These are phyloP conservation scores for Hiodon alosoides DNA, from an alignment of 2,113 vertebrate genomes.

Conservation along the genomic window DNA sequence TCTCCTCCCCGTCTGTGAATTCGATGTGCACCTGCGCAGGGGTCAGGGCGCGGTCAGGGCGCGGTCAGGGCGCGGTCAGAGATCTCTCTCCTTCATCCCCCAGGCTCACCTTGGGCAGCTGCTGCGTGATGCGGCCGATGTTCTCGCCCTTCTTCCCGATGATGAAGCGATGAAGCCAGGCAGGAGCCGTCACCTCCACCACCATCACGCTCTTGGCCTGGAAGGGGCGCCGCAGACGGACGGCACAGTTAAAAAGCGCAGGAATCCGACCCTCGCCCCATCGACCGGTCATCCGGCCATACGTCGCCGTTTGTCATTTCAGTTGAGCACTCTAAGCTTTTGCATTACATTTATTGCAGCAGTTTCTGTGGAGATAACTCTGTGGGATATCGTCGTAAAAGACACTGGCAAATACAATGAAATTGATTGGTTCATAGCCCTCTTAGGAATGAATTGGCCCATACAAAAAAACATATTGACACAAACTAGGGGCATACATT, in stretches of 20 bases:
- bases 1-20: slow-evolving; percentile 72
- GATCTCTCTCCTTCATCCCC: background rate
- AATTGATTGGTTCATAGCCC: no score
- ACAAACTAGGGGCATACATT: no score
- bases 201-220: slow-evolving; percentile 69
- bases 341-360: no score
- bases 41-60: background rate
- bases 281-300: background rate
- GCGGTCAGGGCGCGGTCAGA: background rate
- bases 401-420: no score
- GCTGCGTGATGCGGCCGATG: slow-evolving; percentile 69
- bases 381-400: no score
- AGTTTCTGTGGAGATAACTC: no score
- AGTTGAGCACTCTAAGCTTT: no score
- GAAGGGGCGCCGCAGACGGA: background rate
- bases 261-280: background rate
- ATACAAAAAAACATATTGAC: no score
- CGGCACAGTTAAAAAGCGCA: background rate
- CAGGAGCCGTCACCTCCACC: slow-evolving; percentile 65
- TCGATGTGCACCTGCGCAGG: slow-evolving; percentile 65
- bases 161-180: slow-evolving; percentile 76
- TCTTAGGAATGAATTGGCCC: no score
- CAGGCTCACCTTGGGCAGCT: slow-evolving; percentile 60
- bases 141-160: slow-evolving; percentile 75
- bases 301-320: no score